Evolutionary conservation across 2,113 vertebrate genomes (phyloP).

Genomic region (Misgurnus mizolepis): DNA sequence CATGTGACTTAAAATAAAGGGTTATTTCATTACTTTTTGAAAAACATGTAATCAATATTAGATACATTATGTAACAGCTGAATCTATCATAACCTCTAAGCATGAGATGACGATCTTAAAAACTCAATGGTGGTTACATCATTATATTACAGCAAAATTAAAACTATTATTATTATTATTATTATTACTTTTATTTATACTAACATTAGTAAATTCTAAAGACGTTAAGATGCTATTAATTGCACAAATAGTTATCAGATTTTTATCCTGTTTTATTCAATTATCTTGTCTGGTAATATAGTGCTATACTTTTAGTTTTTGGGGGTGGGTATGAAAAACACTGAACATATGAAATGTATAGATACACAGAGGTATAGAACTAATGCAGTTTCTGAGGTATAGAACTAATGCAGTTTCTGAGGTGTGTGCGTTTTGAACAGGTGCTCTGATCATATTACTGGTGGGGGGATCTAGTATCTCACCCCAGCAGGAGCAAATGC

Average conservation of each 20-base stretch:
- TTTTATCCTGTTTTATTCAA: too few species aligned
- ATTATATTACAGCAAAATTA: too few species aligned
- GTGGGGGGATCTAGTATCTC: neutral
- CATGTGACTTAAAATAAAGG: neutral
- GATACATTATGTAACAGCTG: conserved; percentile 32
- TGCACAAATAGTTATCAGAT: too few species aligned
- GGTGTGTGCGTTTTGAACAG: neutral
- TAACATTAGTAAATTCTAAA: too few species aligned
- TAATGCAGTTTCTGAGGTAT: neutral
- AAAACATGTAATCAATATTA: conserved; percentile 27
- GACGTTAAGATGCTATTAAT: too few species aligned
- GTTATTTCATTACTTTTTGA: neutral
- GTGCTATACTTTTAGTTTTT: too few species aligned
- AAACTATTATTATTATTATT: conserved; percentile 27
- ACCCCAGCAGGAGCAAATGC: neutral
- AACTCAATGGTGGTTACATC: neutral
- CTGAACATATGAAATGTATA: conserved; percentile 30
- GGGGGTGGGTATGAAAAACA: too few species aligned
- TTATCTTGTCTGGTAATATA: too few species aligned
- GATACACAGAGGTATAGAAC: conserved; percentile 17
- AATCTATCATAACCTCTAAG: neutral
- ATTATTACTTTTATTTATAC: neutral
- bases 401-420: neutral
- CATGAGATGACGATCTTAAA: neutral
- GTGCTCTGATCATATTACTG: conserved; percentile 15